Conservation (phyloP, 1,140 invertebrate genomes). For the Drosophila miranda region DNA sequence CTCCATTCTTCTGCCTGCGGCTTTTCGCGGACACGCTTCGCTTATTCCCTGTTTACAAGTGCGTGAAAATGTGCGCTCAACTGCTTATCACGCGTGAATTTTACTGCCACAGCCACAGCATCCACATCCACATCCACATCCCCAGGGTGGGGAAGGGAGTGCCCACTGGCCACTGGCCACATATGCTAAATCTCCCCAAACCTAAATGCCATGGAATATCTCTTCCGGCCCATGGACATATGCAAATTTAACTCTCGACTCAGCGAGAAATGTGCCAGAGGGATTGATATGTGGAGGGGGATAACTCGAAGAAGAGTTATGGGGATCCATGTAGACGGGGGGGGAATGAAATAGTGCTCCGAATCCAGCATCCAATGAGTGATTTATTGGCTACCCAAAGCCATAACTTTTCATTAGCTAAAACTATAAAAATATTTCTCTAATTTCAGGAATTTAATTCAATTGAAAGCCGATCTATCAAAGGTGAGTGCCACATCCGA, state of each 20-base stretch:
- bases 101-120: constrained; percentile 49
- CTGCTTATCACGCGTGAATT: constrained; percentile 76
- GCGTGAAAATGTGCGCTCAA: constrained; percentile 78
- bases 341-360: no score
- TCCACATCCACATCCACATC: constrained; percentile 11
- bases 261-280: neutral
- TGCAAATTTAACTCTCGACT: constrained; percentile 42
- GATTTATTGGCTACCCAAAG: no score
- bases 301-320: no score
- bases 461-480: no score
- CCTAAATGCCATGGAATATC: constrained; percentile 39
- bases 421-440: no score
- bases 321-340: no score
- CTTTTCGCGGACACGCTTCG: constrained; percentile 71
- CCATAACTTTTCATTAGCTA: no score
- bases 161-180: constrained; percentile 65
- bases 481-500: no score
- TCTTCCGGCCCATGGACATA: constrained; percentile 38
- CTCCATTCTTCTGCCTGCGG: constrained; percentile 38
- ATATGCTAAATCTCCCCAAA: constrained; percentile 40
- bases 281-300: constrained; percentile 28
- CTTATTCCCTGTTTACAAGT: constrained; percentile 75
- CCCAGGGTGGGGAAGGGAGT: neutral
- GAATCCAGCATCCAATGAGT: no score
- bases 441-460: no score